Conservation (phyloP, 2,797 vertebrate species). For the Emydoidea blandingii region DNA sequence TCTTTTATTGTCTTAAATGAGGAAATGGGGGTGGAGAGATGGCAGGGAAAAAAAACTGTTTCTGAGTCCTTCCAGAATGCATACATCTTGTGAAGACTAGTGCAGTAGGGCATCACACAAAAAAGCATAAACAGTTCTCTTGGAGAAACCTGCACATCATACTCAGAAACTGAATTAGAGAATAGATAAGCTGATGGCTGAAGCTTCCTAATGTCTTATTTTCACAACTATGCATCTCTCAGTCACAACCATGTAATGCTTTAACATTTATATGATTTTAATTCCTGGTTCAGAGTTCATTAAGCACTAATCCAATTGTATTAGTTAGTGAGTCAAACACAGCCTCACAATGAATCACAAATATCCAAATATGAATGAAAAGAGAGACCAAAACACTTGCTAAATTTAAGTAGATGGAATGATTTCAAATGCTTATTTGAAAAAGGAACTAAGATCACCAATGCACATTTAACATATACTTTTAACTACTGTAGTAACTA, state of each 20-base stretch:
- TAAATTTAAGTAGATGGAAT: background rate
- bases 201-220: background rate
- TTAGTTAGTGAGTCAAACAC: background rate
- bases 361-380: background rate
- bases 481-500: background rate
- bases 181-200: accelerated
- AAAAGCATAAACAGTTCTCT: background rate
- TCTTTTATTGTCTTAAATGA: background rate
- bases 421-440: background rate
- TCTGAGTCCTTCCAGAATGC: accelerated
- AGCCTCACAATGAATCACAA: background rate
- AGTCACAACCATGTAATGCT: background rate
- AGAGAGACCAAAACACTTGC: background rate
- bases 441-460: background rate
- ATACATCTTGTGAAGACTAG: background rate
- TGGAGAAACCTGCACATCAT: accelerated
- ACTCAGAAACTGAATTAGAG: background rate
- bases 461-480: background rate
- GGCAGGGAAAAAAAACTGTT: background rate
- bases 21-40: background rate
- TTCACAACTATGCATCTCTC: background rate
- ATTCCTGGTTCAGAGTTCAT: background rate
- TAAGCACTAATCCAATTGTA: background rate
- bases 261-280: background rate
- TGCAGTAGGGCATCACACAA: accelerated